phyloP scores from a whole-genome alignment of 2,888 invertebrate genomes.

The Aromia moschata region DNA sequence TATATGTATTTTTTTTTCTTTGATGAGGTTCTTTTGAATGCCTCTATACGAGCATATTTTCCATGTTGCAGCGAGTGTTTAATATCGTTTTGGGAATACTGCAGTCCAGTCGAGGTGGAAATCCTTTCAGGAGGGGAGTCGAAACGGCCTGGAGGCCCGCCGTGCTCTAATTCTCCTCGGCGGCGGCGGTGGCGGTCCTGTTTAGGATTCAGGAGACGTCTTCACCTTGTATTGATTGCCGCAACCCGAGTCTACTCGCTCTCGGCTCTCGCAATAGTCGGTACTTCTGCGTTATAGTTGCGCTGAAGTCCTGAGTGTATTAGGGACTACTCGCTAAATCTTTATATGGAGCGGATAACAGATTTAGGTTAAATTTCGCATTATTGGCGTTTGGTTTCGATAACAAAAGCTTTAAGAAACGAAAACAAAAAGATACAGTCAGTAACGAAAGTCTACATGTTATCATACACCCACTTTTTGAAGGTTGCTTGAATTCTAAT shows the following conservation, averaged over 20 bases:
- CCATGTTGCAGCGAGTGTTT: conserved; percentile 17
- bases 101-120: conserved; percentile 19
- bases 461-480: no score
- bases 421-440: no score
- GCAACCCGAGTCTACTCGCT: conserved; percentile 54
- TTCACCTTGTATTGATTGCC: conserved; percentile 74
- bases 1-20: no score
- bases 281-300: conserved; percentile 15
- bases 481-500: no score
- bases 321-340: background rate
- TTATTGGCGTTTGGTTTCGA: no score
- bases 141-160: conserved; percentile 38
- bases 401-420: no score
- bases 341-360: background rate
- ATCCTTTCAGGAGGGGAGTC: conserved; percentile 23
- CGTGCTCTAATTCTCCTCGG: conserved; percentile 42
- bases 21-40: no score
- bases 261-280: conserved; percentile 16
- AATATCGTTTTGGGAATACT: conserved; percentile 19
- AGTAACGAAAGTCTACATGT: no score
- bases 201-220: conserved; percentile 71
- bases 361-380: no score
- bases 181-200: conserved; percentile 55
- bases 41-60: no score
- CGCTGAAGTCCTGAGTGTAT: conserved; percentile 9